Conservation (phyloP, 2,888 invertebrate species). For the Caenorhabditis sp. region DNA sequence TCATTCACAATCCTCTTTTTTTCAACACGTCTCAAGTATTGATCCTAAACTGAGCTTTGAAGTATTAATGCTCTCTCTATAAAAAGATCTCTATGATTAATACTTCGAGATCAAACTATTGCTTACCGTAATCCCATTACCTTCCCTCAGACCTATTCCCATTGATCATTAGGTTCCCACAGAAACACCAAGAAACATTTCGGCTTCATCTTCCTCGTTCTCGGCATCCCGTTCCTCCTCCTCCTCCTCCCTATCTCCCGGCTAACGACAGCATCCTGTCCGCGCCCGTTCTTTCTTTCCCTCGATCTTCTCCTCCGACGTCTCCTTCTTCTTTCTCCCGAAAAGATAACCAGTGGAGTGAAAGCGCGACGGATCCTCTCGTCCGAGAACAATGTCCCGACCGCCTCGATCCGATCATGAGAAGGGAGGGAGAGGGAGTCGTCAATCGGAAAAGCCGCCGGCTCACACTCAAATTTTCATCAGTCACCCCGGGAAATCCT, state of each 20-base stretch:
- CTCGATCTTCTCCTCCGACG: background rate
- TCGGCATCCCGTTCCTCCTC: conserved; percentile 22
- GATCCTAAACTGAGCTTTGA: too few species aligned
- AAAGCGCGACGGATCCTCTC: conserved; percentile 22
- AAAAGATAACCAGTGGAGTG: conserved; percentile 38
- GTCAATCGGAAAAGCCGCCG: background rate
- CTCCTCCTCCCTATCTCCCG: conserved; percentile 8
- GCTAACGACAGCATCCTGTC: conserved; percentile 43
- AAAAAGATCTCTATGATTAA: too few species aligned
- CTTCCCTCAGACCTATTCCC: background rate
- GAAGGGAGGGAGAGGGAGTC: background rate
- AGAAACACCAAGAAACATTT: conserved; percentile 18
- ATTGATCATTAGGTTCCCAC: background rate
- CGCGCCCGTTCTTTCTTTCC: conserved; percentile 20
- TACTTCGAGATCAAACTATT: too few species aligned
- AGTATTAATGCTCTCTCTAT: too few species aligned
- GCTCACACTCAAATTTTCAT: conserved; percentile 10
- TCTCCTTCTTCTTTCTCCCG: background rate
- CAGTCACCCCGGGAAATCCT: conserved; percentile 20
- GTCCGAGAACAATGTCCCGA: conserved; percentile 13
- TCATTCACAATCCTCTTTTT: background rate
- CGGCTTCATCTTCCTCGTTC: conserved; percentile 8
- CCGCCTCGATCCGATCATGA: conserved; percentile 6
- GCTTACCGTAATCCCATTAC: too few species aligned
- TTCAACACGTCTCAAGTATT: background rate